Conservation (phyloP, 2,888 invertebrate species). For the Synanthedon andrenaeformis region DNA sequence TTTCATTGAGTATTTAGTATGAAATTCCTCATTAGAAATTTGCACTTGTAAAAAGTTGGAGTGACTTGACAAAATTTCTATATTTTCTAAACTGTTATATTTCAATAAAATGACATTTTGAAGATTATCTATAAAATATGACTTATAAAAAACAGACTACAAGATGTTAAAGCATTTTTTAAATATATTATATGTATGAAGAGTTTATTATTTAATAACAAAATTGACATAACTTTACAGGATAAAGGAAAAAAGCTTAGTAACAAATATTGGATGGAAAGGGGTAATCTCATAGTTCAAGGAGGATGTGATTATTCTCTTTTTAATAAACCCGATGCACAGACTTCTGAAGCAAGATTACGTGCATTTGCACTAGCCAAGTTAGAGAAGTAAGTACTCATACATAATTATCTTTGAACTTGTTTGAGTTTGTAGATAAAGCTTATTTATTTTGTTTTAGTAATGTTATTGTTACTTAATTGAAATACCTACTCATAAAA, state of each 20-base stretch:
- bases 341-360: constrained; percentile 73
- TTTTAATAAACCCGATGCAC: constrained; percentile 61
- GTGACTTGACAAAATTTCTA: no score
- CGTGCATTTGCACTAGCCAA: constrained; percentile 78
- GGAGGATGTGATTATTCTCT: constrained; percentile 78
- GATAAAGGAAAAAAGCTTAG: constrained; percentile 77
- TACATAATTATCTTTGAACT: not conserved
- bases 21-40: no score
- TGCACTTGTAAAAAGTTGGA: no score
- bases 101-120: no score
- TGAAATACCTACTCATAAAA: not conserved
- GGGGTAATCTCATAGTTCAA: constrained; percentile 80
- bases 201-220: no score
- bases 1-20: no score
- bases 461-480: not conserved
- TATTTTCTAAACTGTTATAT: no score
- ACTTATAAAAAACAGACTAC: no score
- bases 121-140: no score
- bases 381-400: constrained; percentile 72
- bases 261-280: constrained; percentile 81
- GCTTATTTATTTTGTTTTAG: not conserved
- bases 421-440: not conserved
- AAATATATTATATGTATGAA: no score
- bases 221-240: constrained; percentile 28
- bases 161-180: no score